A percentile compares a stretch with the other conserved stretches of the same genome.
These are phyloP conservation scores for Apaloderma vittatum DNA, from an alignment of 2,113 vertebrate species.

Conservation along the genomic window DNA sequence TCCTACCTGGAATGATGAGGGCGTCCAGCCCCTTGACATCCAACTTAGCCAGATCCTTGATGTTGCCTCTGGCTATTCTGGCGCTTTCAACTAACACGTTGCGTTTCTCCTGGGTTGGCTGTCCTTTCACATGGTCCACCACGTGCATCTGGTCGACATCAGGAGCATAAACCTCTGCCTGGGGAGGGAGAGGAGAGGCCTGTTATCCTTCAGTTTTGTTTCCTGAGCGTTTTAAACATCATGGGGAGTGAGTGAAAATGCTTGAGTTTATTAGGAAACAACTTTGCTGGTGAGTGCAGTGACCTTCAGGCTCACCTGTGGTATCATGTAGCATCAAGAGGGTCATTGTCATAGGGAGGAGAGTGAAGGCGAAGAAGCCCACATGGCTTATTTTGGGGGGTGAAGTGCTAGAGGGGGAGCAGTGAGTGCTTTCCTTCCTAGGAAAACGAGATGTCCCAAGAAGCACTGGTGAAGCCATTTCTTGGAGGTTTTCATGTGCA, in stretches of 20 bases:
- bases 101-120: constrained; percentile 82
- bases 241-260: neutral
- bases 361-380: neutral
- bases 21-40: constrained; percentile 83
- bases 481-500: neutral
- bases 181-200: neutral
- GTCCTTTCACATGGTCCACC: constrained; percentile 85
- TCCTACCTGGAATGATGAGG: constrained; percentile 87
- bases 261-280: neutral
- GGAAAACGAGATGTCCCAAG: neutral
- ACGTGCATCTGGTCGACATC: constrained; percentile 90
- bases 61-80: constrained; percentile 86
- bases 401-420: neutral
- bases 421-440: neutral
- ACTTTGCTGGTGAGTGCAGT: neutral
- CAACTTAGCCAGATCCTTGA: constrained; percentile 85
- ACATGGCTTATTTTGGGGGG: neutral
- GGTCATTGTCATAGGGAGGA: neutral
- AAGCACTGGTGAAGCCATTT: neutral
- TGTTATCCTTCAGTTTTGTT: neutral
- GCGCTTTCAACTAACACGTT: constrained; percentile 90
- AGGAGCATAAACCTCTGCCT: constrained; percentile 89
- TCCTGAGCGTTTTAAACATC: too few species aligned
- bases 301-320: neutral
- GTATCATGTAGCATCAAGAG: too few species aligned